Evolutionary conservation across 2,113 vertebrate genomes (phyloP), one percentile per base, ranked within the genome.

Genomic region (Datnioides undecimradiatus): DNA sequence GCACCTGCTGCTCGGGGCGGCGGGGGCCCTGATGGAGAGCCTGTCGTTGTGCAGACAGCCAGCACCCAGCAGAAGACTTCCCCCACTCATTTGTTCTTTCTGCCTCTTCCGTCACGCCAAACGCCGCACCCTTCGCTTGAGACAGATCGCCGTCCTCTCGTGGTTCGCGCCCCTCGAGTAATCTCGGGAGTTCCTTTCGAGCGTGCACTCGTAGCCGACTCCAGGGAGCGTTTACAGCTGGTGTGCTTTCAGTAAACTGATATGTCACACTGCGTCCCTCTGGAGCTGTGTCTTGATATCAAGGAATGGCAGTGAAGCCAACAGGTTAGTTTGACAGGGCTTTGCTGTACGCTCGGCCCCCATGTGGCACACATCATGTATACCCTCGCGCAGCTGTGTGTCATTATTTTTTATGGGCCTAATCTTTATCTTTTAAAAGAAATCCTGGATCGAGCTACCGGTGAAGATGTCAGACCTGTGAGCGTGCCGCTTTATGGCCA

Each of bases 201-300:
- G 46, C 11, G 2, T 10, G 51, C 67, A 14, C 79, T 52, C 12
- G 1, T 52, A n/a, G 52, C 43, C 4, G 48, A 73, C 82, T 87
- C 72, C 27, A 21, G 82, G 76, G 65, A 89, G 79, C 72, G 5
- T 83, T 90, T 71, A 70, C 64, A 79, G 82, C 79, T 70, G 69
- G 29, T 77, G 33, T 84, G 85, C 76, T 83, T 84, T 84, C 70
- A 67, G 90, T 82, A 87, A 91, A 71, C 49, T 51, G 83, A 91
- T 82, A 83, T 77, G 87, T 80, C 79, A 70, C 78, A 52, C 46
- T 34, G 65, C 12, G 75, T 87, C 84, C 63, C 57, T 21, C 82
- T 36, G 5, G 43, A 74, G 77, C 67, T 57, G 78, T 65, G 85
- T 76, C 31, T 78, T 80, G 80, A 85, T 83, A 59, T 75, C 54